Evolutionary conservation across 2,797 vertebrate genomes (phyloP), one percentile per base, ranked within the genome.

Genomic region (Erpetoichthys calabaricus): DNA sequence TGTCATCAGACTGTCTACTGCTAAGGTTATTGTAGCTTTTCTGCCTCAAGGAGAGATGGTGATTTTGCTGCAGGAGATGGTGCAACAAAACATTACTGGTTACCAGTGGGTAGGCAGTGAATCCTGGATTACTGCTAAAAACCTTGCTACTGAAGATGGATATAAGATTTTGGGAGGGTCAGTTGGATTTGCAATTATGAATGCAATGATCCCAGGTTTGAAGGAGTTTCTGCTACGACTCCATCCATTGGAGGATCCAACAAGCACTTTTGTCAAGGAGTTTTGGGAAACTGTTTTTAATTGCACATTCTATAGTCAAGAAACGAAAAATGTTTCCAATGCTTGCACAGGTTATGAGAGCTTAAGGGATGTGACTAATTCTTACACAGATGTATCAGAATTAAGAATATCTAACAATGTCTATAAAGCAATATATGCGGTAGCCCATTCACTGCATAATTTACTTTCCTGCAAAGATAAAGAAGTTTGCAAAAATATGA

Each of bases 31-130:
- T 5, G 25, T 84, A 50, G 83, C 80, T 8, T 86, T 85, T 44
- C 73, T 81, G 75, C 77, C 80, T 54, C 80, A 82, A 60, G 73
- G 74, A 67, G 82, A 86, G 63, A 76, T 86, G 42, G 80, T 80
- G 54, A 58, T 84, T 53, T 60, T 86, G 55, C 72, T 76, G 6
- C 54, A 65, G 6, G 77, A 78, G 68, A 49, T 86, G 62, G 57
- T 70, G 64, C 73, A 44, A n/a, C 71, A 78, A 45, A 86, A 84
- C 45, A 60, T 84, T 3, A 81, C 77, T 51, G 78, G 76, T 5
- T 62, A 82, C 59, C 86, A 88, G 65, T 82, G 73, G 77, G 68
- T 86, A 2, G 84, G 83, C 57, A 87, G 80, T 54, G 84, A 86
- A 5, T 79, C 83, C 8, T 87, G 86, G 85, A 81, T 87, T 62